These are phyloP conservation scores for Drosophila mayaguana DNA, from an alignment of 2,888 invertebrate species.

Conservation along the genomic window DNA sequence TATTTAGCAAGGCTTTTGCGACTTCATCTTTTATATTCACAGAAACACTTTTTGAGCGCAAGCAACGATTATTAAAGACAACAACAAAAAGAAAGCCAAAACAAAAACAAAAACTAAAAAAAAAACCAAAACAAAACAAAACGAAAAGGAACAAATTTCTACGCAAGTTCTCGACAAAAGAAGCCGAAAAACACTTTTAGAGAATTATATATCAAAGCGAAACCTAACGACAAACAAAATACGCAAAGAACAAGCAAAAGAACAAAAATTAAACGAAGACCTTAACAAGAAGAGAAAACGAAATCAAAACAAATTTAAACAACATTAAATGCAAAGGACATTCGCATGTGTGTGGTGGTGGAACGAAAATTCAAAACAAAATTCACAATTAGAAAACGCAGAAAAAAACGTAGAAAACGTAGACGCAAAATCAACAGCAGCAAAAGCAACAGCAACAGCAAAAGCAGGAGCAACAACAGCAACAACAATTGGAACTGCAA, in stretches of 20 bases:
- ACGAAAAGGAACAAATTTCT: conserved; percentile 51
- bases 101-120: conserved; percentile 27
- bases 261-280: conserved; percentile 41
- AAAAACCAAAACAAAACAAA: conserved; percentile 31
- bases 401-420: conserved; percentile 84
- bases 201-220: conserved; percentile 59
- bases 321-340: conserved; percentile 84
- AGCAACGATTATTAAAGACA: conserved; percentile 80
- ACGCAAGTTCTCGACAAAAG: conserved; percentile 57
- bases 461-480: conserved; percentile 39
- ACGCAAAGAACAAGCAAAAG: conserved; percentile 32
- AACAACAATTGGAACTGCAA: conserved; percentile 22
- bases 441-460: conserved; percentile 36
- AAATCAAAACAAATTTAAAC: conserved; percentile 69
- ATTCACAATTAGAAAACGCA: conserved; percentile 84
- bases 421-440: conserved; percentile 75
- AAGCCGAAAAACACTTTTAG: conserved; percentile 62
- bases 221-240: conserved; percentile 40
- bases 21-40: conserved; percentile 64
- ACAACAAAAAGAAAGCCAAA: conserved; percentile 48
- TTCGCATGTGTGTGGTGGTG: conserved; percentile 85
- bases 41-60: conserved; percentile 84
- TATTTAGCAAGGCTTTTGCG: conserved; percentile 43
- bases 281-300: conserved; percentile 36
- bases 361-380: conserved; percentile 84